Percentiles rank a stretch among this genome's conserved stretches.
Conservation (phyloP, 1,140 invertebrate species). For the Bombus confusus region DNA sequence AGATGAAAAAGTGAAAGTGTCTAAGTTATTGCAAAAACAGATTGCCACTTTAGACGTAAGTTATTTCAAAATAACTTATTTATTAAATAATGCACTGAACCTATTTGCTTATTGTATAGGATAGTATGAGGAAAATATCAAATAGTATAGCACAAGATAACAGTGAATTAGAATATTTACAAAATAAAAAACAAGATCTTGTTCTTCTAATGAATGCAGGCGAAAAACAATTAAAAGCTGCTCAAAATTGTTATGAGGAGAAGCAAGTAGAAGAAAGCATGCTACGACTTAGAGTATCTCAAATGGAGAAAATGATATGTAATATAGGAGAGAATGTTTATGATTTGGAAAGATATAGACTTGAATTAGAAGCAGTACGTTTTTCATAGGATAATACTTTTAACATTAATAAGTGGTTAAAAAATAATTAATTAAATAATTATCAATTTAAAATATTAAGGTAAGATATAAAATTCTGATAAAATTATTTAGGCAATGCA, state of each 20-base stretch:
- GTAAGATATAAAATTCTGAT: not conserved
- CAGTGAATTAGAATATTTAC: slow-evolving; percentile 72
- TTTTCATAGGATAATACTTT: not conserved
- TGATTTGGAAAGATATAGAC: slow-evolving; percentile 84
- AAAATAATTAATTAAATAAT: not conserved
- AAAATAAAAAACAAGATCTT: slow-evolving; percentile 80
- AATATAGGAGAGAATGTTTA: slow-evolving; percentile 84
- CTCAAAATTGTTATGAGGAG: slow-evolving; percentile 80
- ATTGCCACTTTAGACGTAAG: slow-evolving; percentile 82
- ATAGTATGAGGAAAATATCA: slow-evolving; percentile 71
- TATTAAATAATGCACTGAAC: not conserved
- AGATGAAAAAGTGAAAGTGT: slow-evolving; percentile 76
- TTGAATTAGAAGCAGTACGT: slow-evolving; percentile 83
- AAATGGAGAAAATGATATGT: slow-evolving; percentile 83
- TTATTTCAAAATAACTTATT: slow-evolving; percentile 31
- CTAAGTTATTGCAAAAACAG: slow-evolving; percentile 81
- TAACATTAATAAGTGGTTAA: not conserved
- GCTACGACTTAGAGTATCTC: slow-evolving; percentile 83
- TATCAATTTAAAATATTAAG: not conserved
- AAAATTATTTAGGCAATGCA: slow-evolving; percentile 83
- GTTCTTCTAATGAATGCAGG: slow-evolving; percentile 82
- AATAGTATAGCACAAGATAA: slow-evolving; percentile 71
- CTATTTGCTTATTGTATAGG: slow-evolving; percentile 51
- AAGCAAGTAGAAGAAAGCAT: slow-evolving; percentile 86
- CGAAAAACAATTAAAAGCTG: slow-evolving; percentile 82